A percentile compares a stretch with the other conserved stretches of the same genome.
Evolutionary conservation across 2,113 vertebrate genomes (phyloP).

Genomic region (Benitochromis conjunctus): DNA sequence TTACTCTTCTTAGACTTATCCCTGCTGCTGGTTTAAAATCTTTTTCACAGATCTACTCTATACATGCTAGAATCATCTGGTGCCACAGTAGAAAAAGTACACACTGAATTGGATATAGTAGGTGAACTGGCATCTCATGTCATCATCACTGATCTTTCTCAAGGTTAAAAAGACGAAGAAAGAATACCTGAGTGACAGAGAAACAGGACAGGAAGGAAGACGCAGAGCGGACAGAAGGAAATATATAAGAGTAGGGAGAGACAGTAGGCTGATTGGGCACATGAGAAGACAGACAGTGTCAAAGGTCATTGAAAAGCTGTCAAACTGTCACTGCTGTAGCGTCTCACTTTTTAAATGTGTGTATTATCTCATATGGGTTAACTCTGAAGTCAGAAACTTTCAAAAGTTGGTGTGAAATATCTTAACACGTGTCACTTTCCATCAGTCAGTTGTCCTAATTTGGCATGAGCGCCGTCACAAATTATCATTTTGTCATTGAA

Average conservation of each 20-base stretch:
- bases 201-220: not conserved
- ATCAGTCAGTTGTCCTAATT: not conserved
- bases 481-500: not conserved
- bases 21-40: not conserved
- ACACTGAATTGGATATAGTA: not conserved
- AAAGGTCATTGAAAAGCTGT: constrained; percentile 25
- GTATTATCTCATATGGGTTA: not conserved
- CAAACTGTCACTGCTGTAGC: constrained; percentile 21
- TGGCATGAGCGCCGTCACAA: not conserved
- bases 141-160: not conserved
- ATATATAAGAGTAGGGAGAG: not conserved
- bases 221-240: not conserved
- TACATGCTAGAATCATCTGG: not conserved
- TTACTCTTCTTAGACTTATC: not conserved
- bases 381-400: not conserved
- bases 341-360: not conserved
- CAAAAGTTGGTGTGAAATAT: not conserved
- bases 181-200: not conserved
- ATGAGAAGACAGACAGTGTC: constrained; percentile 3
- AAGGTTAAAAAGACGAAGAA: constrained; percentile 18
- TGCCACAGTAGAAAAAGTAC: not conserved
- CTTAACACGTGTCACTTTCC: not conserved
- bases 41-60: not conserved
- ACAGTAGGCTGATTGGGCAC: constrained; percentile 6
- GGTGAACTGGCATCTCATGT: not conserved